phyloP scores from a whole-genome alignment of 2,888 invertebrate genomes.

The Cephonodes hylas region DNA sequence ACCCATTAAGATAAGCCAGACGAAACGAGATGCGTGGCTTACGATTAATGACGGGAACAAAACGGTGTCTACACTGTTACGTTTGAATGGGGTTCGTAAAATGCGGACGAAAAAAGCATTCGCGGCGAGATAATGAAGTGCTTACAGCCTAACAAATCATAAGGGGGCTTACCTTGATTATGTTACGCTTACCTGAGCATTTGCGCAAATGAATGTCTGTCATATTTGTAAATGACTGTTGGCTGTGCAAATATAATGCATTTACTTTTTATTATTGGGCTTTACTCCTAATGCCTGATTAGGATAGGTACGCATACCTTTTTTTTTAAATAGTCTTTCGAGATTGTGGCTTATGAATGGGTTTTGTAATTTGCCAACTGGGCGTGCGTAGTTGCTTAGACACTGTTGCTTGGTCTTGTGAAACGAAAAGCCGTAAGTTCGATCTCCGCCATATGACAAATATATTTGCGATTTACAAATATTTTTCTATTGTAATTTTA shows the following conservation, averaged over 20 bases:
- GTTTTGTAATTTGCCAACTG: no score
- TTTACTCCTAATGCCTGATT: background rate
- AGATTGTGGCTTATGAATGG: no score
- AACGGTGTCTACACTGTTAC: conserved; percentile 53
- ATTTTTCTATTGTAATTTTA: no score
- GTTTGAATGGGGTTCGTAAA: conserved; percentile 37
- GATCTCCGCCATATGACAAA: no score
- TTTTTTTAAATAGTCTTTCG: no score
- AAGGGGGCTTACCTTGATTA: conserved; percentile 25
- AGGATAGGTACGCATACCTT: no score
- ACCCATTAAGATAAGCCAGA: conserved; percentile 63
- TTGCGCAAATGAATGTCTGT: background rate
- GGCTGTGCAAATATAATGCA: background rate
- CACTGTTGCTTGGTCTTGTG: no score
- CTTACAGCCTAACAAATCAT: conserved; percentile 33
- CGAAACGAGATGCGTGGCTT: conserved; percentile 58
- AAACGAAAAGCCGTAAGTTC: no score
- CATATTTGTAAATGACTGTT: background rate
- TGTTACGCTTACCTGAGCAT: conserved; percentile 17
- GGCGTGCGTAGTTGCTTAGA: no score
- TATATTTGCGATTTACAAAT: no score
- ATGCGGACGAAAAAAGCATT: conserved; percentile 16
- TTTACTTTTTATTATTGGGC: background rate
- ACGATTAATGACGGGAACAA: conserved; percentile 60
- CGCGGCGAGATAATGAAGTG: conserved; percentile 25